Base-by-base conservation (phyloP, 2,113 vertebrate species). In the Nothobranchius furzeri region DNA sequence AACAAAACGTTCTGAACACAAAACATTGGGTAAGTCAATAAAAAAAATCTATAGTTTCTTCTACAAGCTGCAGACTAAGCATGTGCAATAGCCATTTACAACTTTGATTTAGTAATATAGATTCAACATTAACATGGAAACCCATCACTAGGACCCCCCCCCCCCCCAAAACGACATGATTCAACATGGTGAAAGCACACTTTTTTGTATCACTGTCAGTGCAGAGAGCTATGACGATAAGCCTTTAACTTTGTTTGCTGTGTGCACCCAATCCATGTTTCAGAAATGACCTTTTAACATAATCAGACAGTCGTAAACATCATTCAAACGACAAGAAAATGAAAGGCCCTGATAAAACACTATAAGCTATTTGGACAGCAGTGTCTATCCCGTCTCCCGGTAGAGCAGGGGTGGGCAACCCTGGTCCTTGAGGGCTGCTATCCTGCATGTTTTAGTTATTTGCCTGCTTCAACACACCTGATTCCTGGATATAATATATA, bases 1-100 rank as follows among this genome's bases (percentile, higher is more conserved):
- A 78, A 64, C 24, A 58, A 49, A 11, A 62, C 52, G 57, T 66
- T 65, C 74, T 45, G 17, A 70, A 49, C 17, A 49, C 55, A 30
- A 14, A 51, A 35, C 64, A 20, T 30, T 30, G 30, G 68, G n/a
- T 51, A 64, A 35, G 2, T 30, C 71, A 61, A 54, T 15, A 37
- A 12, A 3, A 3, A 30, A 30, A 30, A 60, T 30, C 15, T 52
- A 53, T 20, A 47, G 43, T 45, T 45, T 45, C 1, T 45, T 45
- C 11, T 12, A 42, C 2, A 30, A 30, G 30, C 30, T 30, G 4
- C 30, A 30, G 30, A 30, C 2, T 30, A 30, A 20, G 20, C 4
- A 30, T 30, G 4, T 30, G 4, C 30, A 30, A 30, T 30, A 30
- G 30, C 7, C 1, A 40, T 6, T 40, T 40, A 8, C 4, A 30